phyloP scores from a whole-genome alignment of 1,140 invertebrate species.

The Wiebesia pumilae region DNA sequence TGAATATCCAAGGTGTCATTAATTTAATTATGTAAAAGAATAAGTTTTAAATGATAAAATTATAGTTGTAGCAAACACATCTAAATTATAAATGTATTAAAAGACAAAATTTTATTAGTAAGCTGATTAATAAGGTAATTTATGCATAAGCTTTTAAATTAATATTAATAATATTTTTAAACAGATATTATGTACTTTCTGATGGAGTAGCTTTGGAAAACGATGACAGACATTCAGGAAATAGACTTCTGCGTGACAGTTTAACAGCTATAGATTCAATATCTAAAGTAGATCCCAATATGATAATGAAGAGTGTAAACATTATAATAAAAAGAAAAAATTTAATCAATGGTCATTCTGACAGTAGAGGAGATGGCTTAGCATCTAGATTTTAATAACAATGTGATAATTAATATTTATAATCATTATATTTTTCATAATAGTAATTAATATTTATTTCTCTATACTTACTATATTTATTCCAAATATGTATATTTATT shows the following conservation, averaged over 20 bases:
- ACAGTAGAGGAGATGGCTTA: constrained; percentile 79
- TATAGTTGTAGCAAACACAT: neutral
- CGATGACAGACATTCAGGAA: constrained; percentile 62
- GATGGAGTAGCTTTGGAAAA: constrained; percentile 66
- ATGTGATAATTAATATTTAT: constrained; percentile 46
- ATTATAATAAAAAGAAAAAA: constrained; percentile 74
- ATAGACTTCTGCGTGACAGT: constrained; percentile 59
- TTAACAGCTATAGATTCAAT: constrained; percentile 58
- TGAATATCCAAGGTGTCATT: constrained; percentile 68
- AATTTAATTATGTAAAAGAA: neutral
- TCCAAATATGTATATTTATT: constrained; percentile 34
- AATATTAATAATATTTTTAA: constrained; percentile 42
- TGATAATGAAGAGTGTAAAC: constrained; percentile 72
- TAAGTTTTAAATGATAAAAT: constrained; percentile 17
- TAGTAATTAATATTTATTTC: constrained; percentile 1
- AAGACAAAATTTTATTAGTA: neutral
- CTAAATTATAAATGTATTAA: neutral
- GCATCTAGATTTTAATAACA: constrained; percentile 77
- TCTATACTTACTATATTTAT: neutral
- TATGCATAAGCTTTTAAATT: too few species aligned
- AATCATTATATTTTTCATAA: constrained; percentile 12
- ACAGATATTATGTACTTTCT: constrained; percentile 64
- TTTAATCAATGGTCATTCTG: constrained; percentile 76
- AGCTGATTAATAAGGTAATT: neutral
- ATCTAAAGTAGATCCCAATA: constrained; percentile 56